These are phyloP conservation scores for Drymodes brunneopygia DNA, from an alignment of 2,113 vertebrate species.

Conservation along the genomic window DNA sequence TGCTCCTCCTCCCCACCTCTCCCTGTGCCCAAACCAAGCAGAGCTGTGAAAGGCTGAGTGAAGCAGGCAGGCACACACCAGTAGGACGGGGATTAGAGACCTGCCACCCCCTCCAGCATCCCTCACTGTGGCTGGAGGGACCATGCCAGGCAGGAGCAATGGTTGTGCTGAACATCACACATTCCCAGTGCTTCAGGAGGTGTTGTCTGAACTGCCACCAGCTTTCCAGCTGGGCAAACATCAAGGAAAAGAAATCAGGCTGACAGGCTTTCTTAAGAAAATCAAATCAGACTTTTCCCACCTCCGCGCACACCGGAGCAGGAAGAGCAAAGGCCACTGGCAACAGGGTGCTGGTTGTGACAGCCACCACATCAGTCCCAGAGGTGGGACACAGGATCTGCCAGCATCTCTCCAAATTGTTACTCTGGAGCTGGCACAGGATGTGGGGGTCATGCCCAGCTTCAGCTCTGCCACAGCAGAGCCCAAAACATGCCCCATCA, in stretches of 20 bases:
- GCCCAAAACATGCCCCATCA: fast-evolving
- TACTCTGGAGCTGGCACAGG: background rate
- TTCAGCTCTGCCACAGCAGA: background rate
- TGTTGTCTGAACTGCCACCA: background rate
- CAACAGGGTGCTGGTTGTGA: fast-evolving
- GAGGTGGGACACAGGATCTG: background rate
- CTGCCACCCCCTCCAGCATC: background rate
- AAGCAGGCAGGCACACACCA: background rate
- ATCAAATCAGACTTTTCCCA: background rate
- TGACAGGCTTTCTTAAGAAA: background rate
- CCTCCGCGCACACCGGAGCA: fast-evolving
- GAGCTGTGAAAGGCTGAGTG: background rate
- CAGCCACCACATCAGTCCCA: fast-evolving
- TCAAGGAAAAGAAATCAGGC: background rate
- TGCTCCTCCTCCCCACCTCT: background rate
- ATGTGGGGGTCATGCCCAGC: background rate
- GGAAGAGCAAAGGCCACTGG: fast-evolving
- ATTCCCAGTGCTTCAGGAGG: background rate
- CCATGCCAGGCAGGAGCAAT: background rate
- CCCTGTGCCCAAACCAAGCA: background rate
- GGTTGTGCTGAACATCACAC: background rate
- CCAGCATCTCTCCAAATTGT: background rate
- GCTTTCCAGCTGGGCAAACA: background rate
- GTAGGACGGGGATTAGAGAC: background rate
- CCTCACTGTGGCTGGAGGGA: background rate